Conservation (phyloP, 2,888 invertebrate species). For the Chalcis sispes region DNA sequence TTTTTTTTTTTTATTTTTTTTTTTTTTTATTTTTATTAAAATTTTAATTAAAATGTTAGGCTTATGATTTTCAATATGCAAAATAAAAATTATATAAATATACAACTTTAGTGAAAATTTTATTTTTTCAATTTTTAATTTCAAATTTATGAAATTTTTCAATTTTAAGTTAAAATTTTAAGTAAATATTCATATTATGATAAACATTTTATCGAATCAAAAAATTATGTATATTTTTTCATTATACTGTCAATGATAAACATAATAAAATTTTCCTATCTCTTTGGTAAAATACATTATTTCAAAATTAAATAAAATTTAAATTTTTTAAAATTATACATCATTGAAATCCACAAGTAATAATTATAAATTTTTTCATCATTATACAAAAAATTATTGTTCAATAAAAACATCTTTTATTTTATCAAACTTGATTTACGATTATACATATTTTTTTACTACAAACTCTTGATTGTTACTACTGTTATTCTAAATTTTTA, state of each 20-base stretch:
- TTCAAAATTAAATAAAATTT: conserved; percentile 6
- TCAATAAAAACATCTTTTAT: conserved; percentile 30
- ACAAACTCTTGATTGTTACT: conserved; percentile 47
- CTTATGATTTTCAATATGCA: conserved; percentile 45
- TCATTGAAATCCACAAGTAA: conserved; percentile 47
- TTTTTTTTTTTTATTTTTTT: no score
- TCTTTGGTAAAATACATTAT: not conserved
- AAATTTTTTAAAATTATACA: conserved; percentile 2
- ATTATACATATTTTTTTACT: conserved; percentile 50
- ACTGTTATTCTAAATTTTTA: no score
- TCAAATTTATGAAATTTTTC: not conserved
- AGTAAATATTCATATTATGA: not conserved
- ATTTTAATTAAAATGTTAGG: conserved; percentile 26
- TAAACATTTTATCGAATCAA: no score
- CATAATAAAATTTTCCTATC: not conserved
- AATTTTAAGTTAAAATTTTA: not conserved
- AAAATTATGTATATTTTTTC: no score
- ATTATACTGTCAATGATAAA: no score
- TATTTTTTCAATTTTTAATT: conserved; percentile 2
- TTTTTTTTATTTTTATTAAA: no score
- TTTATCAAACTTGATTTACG: conserved; percentile 48
- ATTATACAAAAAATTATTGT: conserved; percentile 46
- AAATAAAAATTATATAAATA: conserved; percentile 13
- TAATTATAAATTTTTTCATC: conserved; percentile 10
- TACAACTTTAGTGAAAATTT: conserved; percentile 6